Evolutionary conservation across 1,140 invertebrate species (phyloP), one percentile per base, ranked within the genome.

Genomic region (Drosophila aff.): DNA sequence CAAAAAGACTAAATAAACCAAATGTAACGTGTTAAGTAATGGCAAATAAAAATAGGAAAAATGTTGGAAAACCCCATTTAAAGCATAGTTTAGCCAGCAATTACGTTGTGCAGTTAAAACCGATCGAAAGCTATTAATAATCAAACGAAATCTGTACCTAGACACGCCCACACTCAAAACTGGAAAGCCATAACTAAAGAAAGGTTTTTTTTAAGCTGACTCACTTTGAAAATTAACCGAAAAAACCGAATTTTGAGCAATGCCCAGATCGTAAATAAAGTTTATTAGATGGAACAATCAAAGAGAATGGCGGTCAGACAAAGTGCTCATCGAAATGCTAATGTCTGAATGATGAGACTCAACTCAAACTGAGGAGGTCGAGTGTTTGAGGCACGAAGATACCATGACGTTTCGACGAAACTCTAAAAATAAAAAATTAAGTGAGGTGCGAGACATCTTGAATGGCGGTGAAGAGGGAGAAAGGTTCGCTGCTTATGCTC

Each of bases 11-110:
- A 72, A 50, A 11, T 38, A 61, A 43, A 73, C 26, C 43, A 41
- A 69, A 74, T n/a, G n/a, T 18, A 78, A 49, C 59, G 28, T 43
- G 38, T 79, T 72, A 79, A 67, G 59, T 74, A 64, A 77, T 80
- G 11, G 31, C n/a, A 28, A 59, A 69, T 57, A 71, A 57, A 65
- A 21, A 64, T 28, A n/a, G 59, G 16, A 52, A 33, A 55, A 49
- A 36, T 43, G 2, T 9, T 23, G 13, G 52, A 53, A 72, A 26
- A 31, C 40, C 33, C 18, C 21, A n/a, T 15, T 0, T 6, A 15
- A 47, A 36, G 16, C 41, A 21, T 1, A 16, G n/a, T 38, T 38
- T 38, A 36, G 31, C 23, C 13, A 50, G 47, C 26, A 49, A 53
- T 64, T 55, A 23, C 18, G 15, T 16, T 26, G 16, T 31, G 49